Conservation (phyloP, 2,113 vertebrate species). For the Pollimyrus isidori region DNA sequence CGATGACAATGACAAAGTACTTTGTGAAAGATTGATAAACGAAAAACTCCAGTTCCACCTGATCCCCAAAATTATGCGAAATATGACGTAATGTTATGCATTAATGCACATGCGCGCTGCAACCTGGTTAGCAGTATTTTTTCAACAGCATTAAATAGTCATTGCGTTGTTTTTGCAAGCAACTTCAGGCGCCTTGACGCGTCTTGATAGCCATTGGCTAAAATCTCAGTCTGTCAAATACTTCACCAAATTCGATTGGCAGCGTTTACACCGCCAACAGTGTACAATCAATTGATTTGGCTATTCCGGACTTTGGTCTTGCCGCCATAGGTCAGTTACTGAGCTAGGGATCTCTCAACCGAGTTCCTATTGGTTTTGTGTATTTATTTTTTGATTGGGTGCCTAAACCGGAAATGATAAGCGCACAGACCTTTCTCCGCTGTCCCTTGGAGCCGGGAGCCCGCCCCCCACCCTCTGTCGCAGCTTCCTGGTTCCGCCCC, state of each 20-base stretch:
- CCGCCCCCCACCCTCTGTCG: conserved; percentile 35
- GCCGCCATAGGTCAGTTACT: conserved; percentile 46
- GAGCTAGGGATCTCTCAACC: background rate
- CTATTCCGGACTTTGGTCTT: background rate
- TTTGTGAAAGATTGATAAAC: background rate
- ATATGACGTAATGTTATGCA: background rate
- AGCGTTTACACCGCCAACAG: conserved; percentile 1
- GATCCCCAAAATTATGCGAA: background rate
- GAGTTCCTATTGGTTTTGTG: background rate
- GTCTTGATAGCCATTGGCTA: conserved; percentile 14
- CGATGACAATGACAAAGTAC: background rate
- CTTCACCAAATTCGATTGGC: conserved; percentile 19
- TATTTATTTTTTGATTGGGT: background rate
- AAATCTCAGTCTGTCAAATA: background rate
- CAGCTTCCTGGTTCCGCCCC: conserved; percentile 26
- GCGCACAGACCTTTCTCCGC: background rate
- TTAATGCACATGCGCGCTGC: background rate
- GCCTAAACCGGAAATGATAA: conserved; percentile 20
- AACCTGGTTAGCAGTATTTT: background rate
- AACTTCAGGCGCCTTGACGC: background rate
- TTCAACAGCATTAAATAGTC: background rate
- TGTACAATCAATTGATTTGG: background rate
- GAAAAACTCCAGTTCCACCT: background rate
- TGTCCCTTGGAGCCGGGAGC: background rate
- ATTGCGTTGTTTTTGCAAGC: background rate